Percentiles rank a stretch among this genome's conserved stretches.
phyloP scores from a whole-genome alignment of 1,140 invertebrate genomes.

The Batillaria attramentaria region DNA sequence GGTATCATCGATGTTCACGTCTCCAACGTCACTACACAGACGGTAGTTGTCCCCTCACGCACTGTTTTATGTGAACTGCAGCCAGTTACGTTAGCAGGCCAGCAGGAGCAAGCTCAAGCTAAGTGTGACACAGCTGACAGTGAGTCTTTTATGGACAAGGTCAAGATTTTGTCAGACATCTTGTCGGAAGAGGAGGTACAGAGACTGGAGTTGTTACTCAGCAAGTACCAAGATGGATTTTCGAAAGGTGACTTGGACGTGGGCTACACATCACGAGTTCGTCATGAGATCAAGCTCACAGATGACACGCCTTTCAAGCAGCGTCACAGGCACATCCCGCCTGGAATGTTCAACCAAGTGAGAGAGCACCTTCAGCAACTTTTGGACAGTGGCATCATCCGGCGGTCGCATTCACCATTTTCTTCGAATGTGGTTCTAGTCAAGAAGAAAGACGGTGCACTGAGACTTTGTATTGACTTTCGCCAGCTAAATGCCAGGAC shows the following conservation, averaged over 20 bases:
- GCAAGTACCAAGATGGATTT: neutral
- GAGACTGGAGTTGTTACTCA: too few relatives aligned
- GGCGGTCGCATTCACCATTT: neutral
- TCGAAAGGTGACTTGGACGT: neutral
- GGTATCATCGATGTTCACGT: neutral
- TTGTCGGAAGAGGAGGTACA: neutral
- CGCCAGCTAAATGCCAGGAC: neutral
- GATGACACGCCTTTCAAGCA: constrained; percentile 3
- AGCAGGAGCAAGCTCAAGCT: neutral
- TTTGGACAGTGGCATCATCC: neutral
- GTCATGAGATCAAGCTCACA: neutral
- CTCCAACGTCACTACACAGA: constrained; percentile 7
- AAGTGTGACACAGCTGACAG: neutral
- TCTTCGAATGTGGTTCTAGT: neutral
- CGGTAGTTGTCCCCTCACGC: neutral
- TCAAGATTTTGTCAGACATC: too few relatives aligned
- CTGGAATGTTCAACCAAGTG: constrained; percentile 1
- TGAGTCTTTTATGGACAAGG: too few relatives aligned
- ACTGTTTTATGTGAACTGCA: neutral
- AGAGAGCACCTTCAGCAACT: constrained; percentile 1
- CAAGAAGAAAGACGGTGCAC: neutral
- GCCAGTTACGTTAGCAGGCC: neutral
- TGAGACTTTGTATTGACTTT: constrained; percentile 4
- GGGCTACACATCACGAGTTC: neutral
- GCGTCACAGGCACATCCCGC: neutral